Evolutionary conservation across 2,113 vertebrate species (phyloP).

Genomic region (Thoracochromis brauschi): DNA sequence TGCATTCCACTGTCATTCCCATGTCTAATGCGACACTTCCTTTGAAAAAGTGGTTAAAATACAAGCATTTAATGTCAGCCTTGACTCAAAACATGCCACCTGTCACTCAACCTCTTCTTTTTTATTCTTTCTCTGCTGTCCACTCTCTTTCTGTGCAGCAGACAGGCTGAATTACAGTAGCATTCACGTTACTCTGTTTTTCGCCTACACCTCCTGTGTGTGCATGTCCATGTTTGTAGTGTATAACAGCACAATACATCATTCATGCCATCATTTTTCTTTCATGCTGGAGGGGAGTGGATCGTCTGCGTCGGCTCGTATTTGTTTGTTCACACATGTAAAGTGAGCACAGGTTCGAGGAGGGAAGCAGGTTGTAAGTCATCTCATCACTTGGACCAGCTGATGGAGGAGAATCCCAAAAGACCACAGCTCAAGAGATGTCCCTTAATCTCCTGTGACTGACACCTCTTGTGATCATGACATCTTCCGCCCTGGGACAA

Average conservation of each 20-base stretch:
- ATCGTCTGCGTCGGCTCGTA: not conserved
- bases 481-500: not conserved
- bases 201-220: not conserved
- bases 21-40: not conserved
- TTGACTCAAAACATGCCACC: not conserved
- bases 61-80: not conserved
- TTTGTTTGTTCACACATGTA: slow-evolving; percentile 35
- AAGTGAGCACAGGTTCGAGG: not conserved
- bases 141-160: not conserved
- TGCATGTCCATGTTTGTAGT: slow-evolving; percentile 6
- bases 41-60: not conserved
- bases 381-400: not conserved
- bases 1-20: not conserved
- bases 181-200: not conserved
- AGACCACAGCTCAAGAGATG: not conserved
- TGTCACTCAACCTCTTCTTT: not conserved
- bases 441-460: slow-evolving; percentile 28
- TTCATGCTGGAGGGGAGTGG: slow-evolving; percentile 26
- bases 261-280: slow-evolving; percentile 51
- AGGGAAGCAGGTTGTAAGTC: not conserved
- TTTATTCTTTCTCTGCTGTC: not conserved
- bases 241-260: slow-evolving; percentile 29
- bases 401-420: not conserved
- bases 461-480: slow-evolving; percentile 19
- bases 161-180: not conserved